Conservation (phyloP, 30 jellyfish, hydroid and myxozoan species). For the Turritopsis rubra region DNA sequence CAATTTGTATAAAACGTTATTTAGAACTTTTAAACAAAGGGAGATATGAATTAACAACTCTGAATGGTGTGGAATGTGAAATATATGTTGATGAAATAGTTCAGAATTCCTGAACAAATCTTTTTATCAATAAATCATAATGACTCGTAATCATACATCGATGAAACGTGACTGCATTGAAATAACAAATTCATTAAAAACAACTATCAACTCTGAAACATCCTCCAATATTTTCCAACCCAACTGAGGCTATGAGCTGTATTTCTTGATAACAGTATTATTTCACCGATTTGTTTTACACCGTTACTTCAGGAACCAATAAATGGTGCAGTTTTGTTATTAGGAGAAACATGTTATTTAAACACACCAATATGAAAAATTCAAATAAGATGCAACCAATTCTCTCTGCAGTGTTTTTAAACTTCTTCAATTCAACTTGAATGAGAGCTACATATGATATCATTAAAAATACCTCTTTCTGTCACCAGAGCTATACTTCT, state of each 20-base stretch:
- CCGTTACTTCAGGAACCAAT: no score
- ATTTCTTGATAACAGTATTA: no score
- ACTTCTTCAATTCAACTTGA: no score
- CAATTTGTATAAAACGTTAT: background rate
- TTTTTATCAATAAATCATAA: background rate
- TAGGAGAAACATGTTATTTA: no score
- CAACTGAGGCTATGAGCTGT: no score
- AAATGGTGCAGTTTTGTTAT: no score
- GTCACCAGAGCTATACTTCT: background rate
- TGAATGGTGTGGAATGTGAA: background rate
- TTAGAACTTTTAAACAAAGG: background rate
- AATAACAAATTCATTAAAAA: background rate
- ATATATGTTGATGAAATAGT: background rate
- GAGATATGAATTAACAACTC: background rate
- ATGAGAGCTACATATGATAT: no score
- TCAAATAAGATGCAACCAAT: no score
- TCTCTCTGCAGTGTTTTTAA: no score
- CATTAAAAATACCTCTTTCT: no score
- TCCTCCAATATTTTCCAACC: background rate
- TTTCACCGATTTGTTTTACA: no score
- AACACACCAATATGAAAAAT: no score
- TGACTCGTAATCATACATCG: background rate
- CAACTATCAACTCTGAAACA: background rate
- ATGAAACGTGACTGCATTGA: background rate
- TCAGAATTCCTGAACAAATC: background rate